Base-by-base conservation (phyloP, 1,140 invertebrate genomes). In the Pseudomyrmex flavicornis region DNA sequence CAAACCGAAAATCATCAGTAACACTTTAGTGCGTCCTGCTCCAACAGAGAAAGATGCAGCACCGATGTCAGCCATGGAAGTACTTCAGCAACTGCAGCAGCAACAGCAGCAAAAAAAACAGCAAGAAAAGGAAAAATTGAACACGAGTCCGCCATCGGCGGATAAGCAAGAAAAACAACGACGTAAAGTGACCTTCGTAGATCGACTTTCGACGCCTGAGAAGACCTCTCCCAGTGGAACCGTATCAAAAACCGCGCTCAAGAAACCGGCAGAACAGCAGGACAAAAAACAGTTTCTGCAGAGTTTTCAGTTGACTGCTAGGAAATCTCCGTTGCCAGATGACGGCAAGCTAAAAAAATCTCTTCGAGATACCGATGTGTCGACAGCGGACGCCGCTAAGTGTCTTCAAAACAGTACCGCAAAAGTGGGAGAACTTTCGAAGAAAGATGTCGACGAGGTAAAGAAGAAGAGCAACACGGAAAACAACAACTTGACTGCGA, bases 251-350 rank as follows among this genome's bases (percentile, higher is more conserved):
- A 86, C 52, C 4, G 62, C 85, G 35, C 3, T 74, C 0, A 93
- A 93, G 15, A 90, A 88, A 48, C 35, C 85, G 0, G 83, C 84
- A 0, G 93, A 93, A 3, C 89, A 90, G 12, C 84, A 87, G 5
- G 92, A 91, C 1, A 93, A 93, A 12, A 94, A 93, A 44, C 90
- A 93, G 15, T 93, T 93, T 13, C 76, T 94, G 1, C 92, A 93
- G 5, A 82, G 90, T 59, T 93, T 93, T 20, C 88, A 93, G 7
- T 72, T 93, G 4, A 85, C 92, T 2, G 90, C 92, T 2, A 87
- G 61, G 2, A 87, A 89, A 26, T 17, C 87, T 1, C 15, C 13
- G 9, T 1, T 54, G 2, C 0, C 59, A 0, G 77, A 87, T 1
- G 61, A 82, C n/a, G 10, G 4, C 12, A 72, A 50, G 5, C 5